Evolutionary conservation across 2,113 vertebrate species (phyloP).

Genomic region (Etia nguti): DNA sequence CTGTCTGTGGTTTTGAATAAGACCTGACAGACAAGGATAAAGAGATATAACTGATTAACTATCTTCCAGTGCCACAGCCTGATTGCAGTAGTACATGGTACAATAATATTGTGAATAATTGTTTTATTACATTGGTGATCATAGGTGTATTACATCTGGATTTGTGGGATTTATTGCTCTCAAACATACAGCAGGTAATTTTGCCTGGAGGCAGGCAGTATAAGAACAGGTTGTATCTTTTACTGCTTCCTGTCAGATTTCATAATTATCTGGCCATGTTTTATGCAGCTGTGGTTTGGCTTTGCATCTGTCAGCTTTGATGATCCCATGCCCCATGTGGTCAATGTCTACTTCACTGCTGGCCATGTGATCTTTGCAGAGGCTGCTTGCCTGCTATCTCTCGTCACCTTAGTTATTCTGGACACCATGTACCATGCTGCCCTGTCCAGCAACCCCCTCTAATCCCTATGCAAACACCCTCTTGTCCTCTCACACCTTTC

Average conservation of each 20-base stretch:
- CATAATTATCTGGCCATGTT: neutral
- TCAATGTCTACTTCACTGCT: constrained; percentile 29
- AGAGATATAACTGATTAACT: neutral
- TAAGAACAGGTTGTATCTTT: neutral
- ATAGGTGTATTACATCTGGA: neutral
- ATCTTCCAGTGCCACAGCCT: neutral
- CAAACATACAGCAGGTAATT: neutral
- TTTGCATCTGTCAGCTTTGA: constrained; percentile 36
- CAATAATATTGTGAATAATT: neutral
- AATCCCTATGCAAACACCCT: neutral
- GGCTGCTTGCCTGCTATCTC: constrained; percentile 31
- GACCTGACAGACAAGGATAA: neutral
- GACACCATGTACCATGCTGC: neutral
- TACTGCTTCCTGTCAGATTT: neutral
- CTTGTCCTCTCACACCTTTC: neutral
- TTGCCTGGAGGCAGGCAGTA: neutral
- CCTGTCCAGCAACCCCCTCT: neutral
- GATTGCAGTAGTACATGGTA: neutral
- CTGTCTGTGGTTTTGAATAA: neutral
- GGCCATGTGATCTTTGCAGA: constrained; percentile 50
- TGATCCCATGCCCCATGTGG: constrained; percentile 12
- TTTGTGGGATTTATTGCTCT: neutral
- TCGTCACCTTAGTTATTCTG: constrained; percentile 22
- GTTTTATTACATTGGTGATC: neutral
- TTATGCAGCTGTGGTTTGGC: neutral